A percentile compares a stretch with the other conserved stretches of the same genome.
These are phyloP conservation scores for Globodera rostochiensis DNA, from an alignment of 1,140 invertebrate genomes.

Conservation along the genomic window DNA sequence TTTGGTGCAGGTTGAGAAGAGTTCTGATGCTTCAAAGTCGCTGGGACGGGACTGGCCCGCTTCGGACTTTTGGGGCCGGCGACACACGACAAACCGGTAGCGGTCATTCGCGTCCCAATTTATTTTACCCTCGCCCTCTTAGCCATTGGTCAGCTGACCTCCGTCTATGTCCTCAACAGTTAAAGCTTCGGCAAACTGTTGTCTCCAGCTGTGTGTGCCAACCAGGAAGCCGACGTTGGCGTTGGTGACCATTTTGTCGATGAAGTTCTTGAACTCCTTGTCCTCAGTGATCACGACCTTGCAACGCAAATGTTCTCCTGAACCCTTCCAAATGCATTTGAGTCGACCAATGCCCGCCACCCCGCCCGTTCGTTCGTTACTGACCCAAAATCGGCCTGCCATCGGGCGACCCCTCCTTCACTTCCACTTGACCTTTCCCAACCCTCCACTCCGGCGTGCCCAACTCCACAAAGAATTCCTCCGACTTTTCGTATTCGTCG, in stretches of 20 bases:
- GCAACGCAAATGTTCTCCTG: slow-evolving; percentile 79
- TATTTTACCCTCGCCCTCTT: too few relatives aligned
- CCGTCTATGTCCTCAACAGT: slow-evolving; percentile 55
- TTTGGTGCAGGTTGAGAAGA: too few relatives aligned
- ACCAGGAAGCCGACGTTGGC: slow-evolving; percentile 89
- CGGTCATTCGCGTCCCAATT: too few relatives aligned
- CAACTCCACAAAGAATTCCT: slow-evolving; percentile 86
- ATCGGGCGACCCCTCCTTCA: slow-evolving; percentile 1
- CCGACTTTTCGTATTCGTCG: slow-evolving; percentile 91
- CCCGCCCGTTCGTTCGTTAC: not conserved
- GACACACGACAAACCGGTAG: too few relatives aligned
- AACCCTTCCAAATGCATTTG: not conserved
- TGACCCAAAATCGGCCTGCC: slow-evolving; percentile 9
- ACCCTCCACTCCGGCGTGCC: slow-evolving; percentile 74
- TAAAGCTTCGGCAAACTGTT: slow-evolving; percentile 93
- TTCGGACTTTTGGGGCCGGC: too few relatives aligned
- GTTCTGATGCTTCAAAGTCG: too few relatives aligned
- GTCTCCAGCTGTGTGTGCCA: slow-evolving; percentile 94
- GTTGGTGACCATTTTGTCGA: slow-evolving; percentile 91
- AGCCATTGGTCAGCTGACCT: slow-evolving; percentile 14
- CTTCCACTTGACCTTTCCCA: slow-evolving; percentile 7
- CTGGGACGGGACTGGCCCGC: too few relatives aligned
- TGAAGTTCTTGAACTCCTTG: slow-evolving; percentile 96
- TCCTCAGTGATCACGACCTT: slow-evolving; percentile 91
- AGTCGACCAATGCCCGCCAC: too few relatives aligned